A percentile compares a stretch with the other conserved stretches of the same genome.
Conservation (phyloP, 2,113 vertebrate genomes). For the Zosterops japonicus region DNA sequence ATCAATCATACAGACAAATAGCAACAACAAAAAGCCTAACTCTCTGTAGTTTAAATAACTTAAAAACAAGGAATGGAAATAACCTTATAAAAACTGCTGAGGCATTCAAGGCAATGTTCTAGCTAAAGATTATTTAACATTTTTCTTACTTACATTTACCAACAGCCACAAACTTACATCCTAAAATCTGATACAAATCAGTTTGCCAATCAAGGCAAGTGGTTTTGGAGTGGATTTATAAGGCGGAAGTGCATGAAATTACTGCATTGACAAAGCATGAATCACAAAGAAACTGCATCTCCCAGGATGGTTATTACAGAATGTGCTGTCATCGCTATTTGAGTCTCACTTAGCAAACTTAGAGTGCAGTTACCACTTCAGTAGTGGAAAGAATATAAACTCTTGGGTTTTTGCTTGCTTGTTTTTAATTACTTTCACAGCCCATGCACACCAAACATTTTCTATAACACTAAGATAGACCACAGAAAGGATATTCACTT, state of each 20-base stretch:
- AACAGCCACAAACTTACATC: neutral
- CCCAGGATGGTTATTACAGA: neutral
- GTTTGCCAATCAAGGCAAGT: neutral
- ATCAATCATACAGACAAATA: neutral
- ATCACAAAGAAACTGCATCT: neutral
- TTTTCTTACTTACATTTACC: neutral
- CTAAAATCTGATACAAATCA: neutral
- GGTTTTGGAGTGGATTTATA: neutral
- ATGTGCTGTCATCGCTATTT: neutral
- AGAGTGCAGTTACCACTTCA: neutral
- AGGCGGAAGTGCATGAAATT: neutral
- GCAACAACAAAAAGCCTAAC: neutral
- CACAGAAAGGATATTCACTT: neutral
- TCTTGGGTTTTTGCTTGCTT: neutral
- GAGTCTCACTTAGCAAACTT: neutral
- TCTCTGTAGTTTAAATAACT: neutral
- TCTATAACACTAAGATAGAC: neutral
- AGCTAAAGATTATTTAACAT: neutral
- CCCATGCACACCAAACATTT: neutral
- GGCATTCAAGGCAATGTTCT: neutral
- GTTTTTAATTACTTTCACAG: neutral
- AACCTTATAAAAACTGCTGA: neutral
- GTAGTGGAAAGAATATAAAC: neutral
- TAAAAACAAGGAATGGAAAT: neutral
- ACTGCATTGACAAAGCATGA: neutral